These are phyloP conservation scores for Mormyrus lacerda DNA, from an alignment of 2,113 vertebrate genomes.

Conservation along the genomic window DNA sequence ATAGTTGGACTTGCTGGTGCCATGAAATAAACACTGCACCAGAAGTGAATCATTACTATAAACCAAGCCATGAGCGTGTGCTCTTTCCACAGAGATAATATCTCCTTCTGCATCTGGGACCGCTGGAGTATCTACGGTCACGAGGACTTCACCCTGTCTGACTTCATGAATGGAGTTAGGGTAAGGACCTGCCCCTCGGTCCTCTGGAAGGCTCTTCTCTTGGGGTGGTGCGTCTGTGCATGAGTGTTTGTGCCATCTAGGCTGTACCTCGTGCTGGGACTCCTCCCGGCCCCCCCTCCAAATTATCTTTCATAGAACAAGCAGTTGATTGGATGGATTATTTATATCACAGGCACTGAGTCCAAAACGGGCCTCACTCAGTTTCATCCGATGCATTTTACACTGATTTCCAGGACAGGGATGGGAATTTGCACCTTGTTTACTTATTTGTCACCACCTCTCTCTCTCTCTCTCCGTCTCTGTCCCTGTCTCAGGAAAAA, in stretches of 20 bases:
- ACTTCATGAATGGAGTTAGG: conserved; percentile 91
- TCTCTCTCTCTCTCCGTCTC: background rate
- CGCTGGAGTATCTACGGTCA: conserved; percentile 86
- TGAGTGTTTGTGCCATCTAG: background rate
- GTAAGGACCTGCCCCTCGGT: conserved; percentile 55
- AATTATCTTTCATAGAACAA: background rate
- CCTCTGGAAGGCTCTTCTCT: background rate
- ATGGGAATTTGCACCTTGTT: background rate
- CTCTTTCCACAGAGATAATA: conserved; percentile 71
- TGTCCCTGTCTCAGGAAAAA: conserved; percentile 66
- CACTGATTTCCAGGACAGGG: background rate
- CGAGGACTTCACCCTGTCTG: conserved; percentile 88
- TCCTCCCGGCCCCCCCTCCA: background rate
- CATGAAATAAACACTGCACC: background rate
- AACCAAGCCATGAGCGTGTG: background rate
- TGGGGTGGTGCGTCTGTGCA: background rate
- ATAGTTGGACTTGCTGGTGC: background rate
- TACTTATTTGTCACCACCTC: background rate
- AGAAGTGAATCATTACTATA: too few relatives aligned
- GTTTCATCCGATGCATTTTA: background rate
- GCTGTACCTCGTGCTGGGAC: background rate
- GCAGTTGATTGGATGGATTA: background rate
- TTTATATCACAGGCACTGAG: background rate
- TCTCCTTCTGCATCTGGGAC: conserved; percentile 97
- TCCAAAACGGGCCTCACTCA: background rate